Base-by-base conservation (phyloP, 2,797 vertebrate species). In the Benthosema pterotum region DNA sequence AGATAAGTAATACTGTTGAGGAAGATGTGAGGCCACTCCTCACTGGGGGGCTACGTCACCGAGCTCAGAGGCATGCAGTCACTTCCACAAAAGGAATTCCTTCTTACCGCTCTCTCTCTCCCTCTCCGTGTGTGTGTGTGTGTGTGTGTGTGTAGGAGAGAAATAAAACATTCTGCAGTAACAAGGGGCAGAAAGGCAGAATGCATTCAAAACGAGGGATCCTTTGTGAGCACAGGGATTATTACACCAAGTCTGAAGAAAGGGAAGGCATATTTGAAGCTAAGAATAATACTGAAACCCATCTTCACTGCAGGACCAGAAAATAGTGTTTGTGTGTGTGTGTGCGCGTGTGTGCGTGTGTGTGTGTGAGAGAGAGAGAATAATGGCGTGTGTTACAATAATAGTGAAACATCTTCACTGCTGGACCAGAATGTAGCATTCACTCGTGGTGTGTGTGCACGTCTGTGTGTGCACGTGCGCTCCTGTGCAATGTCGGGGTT, bases 1-100 rank as follows among this genome's bases (percentile, higher is more conserved):
- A 92, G 91, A 93, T 92, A 92, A 91, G 91, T 89, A 90, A 87
- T 81, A 86, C 88, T 87, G 81, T 70, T n/a, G 79, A 79, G 84
- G 83, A n/a, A 50, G 32, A 78, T 82, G 62, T 79, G 70, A n/a
- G n/a, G 82, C 81, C 75, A 75, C 89, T 74, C 90, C 89, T 83
- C 72, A 6, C 1, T 2, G 65, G 22, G 65, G 22, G 8, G 47
- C 78, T 69, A 88, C 88, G 81, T 92, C 90, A 92, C 52, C 38
- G 32, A 12, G 63, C 78, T 80, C 70, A 77, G 67, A 85, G 77
- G 88, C 82, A 67, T 78, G 69, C 85, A 81, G 77, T 82, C 80
- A 92, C 77, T 91, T 87, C 90, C 93, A 94, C 91, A 93, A 93
- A 94, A 96, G 89, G 91, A 94, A 94, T 94, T 94, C 91, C 90